Percentiles rank a stretch among this genome's conserved stretches.
phyloP scores from a whole-genome alignment of 2,113 vertebrate genomes.

The Pachyramphus minor region DNA sequence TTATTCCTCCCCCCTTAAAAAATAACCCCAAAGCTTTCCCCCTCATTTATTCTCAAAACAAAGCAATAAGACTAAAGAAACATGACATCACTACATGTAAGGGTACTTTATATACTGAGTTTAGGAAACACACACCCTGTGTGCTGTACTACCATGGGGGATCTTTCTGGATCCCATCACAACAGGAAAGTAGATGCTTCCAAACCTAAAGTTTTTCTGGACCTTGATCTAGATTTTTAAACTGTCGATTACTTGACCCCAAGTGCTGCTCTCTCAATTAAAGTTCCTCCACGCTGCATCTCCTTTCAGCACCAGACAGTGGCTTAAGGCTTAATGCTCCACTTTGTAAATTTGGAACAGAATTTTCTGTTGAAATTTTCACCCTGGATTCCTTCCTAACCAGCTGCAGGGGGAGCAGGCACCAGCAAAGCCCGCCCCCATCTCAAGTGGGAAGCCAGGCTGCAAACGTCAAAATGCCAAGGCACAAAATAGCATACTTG shows the following conservation, averaged over 20 bases:
- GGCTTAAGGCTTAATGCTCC: background rate
- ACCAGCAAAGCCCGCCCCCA: background rate
- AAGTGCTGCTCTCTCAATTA: rapidly evolving
- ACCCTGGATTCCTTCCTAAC: background rate
- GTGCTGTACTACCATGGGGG: background rate
- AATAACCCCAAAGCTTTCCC: background rate
- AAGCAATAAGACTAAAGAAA: background rate
- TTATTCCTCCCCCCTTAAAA: background rate
- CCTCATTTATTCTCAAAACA: background rate
- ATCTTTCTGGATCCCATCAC: background rate
- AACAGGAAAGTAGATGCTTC: background rate
- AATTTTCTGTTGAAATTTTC: background rate
- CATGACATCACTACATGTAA: background rate
- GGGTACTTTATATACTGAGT: background rate
- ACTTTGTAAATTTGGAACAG: background rate
- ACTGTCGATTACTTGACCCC: background rate
- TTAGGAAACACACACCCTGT: background rate
- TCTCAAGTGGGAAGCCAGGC: background rate
- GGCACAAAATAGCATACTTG: background rate
- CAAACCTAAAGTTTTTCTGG: background rate
- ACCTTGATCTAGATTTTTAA: background rate
- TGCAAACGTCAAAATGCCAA: constrained; percentile 14
- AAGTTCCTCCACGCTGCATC: background rate
- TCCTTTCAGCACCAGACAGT: background rate
- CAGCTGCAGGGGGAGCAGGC: background rate